Conservation (phyloP, 2,113 vertebrate genomes). For the Polypterus bichir region DNA sequence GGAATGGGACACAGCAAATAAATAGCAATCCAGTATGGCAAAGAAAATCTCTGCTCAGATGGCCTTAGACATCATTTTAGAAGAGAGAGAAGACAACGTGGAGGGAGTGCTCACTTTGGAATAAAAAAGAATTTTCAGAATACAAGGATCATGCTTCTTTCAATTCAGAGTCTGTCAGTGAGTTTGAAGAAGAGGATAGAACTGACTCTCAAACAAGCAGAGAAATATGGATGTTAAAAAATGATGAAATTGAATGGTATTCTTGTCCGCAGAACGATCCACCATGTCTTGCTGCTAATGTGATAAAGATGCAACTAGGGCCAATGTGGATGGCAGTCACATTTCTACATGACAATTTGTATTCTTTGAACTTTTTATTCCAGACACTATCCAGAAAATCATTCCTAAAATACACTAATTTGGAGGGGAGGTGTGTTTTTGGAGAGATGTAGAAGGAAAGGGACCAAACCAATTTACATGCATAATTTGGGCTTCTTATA, state of each 20-base stretch:
- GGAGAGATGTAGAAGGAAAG: conserved; percentile 11
- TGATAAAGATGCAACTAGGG: conserved; percentile 14
- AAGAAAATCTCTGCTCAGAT: too few relatives aligned
- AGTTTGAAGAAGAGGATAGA: too few relatives aligned
- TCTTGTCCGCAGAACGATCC: conserved; percentile 15
- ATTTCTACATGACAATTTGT: conserved; percentile 16
- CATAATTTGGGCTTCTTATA: conserved; percentile 18
- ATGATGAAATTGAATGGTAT: conserved; percentile 3
- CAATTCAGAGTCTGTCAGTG: too few relatives aligned
- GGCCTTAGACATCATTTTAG: too few relatives aligned
- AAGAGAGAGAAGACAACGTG: too few relatives aligned
- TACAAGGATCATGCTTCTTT: too few relatives aligned
- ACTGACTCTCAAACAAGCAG: too few relatives aligned
- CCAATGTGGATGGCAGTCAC: conserved; percentile 13
- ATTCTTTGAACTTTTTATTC: conserved; percentile 15
- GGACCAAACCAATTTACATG: conserved; percentile 14
- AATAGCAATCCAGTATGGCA: too few relatives aligned
- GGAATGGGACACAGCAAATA: too few relatives aligned
- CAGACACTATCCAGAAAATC: conserved; percentile 13
- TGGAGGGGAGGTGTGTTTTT: neutral
- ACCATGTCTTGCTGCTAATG: conserved; percentile 13
- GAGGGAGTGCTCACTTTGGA: too few relatives aligned
- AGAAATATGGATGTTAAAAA: conserved; percentile 11
- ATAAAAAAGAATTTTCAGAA: too few relatives aligned
- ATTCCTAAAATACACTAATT: conserved; percentile 20